Percentiles rank a stretch among this genome's conserved stretches.
phyloP scores from a whole-genome alignment of 2,888 invertebrate genomes.

The Clitarchus hookeri region DNA sequence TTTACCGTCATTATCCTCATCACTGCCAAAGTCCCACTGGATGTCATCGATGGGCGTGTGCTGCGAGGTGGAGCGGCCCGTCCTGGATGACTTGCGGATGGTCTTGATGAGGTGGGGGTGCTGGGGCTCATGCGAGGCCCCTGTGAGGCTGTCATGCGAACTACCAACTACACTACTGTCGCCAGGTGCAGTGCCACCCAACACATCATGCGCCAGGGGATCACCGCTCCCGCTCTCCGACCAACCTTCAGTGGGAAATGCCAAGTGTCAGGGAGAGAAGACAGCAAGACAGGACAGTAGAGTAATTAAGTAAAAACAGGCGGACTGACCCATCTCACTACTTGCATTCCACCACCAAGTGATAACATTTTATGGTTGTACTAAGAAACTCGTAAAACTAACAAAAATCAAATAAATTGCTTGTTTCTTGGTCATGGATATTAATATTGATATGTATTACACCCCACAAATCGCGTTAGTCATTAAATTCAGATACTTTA shows the following conservation, averaged over 20 bases:
- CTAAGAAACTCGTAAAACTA: too few relatives aligned
- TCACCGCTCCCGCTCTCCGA: slow-evolving; percentile 30
- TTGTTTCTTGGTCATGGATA: too few relatives aligned
- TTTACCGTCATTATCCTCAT: slow-evolving; percentile 23
- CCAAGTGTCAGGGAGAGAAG: neutral
- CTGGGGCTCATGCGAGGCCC: slow-evolving; percentile 20
- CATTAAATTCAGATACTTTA: too few relatives aligned
- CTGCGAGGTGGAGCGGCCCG: neutral
- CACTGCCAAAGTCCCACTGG: slow-evolving; percentile 40
- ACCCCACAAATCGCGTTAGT: too few relatives aligned
- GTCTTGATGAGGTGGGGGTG: slow-evolving; percentile 27
- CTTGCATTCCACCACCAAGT: too few relatives aligned
- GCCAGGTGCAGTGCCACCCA: slow-evolving; percentile 34
- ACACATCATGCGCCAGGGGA: slow-evolving; percentile 30
- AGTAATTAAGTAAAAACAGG: neutral
- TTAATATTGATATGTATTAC: too few relatives aligned
- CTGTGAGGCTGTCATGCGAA: slow-evolving; percentile 36
- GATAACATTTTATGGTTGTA: too few relatives aligned
- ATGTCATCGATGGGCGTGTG: slow-evolving; percentile 33
- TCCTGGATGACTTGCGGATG: slow-evolving; percentile 28
- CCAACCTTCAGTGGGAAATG: slow-evolving; percentile 32
- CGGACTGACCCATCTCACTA: neutral
- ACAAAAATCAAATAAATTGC: too few relatives aligned
- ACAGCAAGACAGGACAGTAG: slow-evolving; percentile 10
- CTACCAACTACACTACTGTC: slow-evolving; percentile 37